Base-by-base conservation (phyloP, 2,113 vertebrate genomes). In the Astatoreochromis straeleni region DNA sequence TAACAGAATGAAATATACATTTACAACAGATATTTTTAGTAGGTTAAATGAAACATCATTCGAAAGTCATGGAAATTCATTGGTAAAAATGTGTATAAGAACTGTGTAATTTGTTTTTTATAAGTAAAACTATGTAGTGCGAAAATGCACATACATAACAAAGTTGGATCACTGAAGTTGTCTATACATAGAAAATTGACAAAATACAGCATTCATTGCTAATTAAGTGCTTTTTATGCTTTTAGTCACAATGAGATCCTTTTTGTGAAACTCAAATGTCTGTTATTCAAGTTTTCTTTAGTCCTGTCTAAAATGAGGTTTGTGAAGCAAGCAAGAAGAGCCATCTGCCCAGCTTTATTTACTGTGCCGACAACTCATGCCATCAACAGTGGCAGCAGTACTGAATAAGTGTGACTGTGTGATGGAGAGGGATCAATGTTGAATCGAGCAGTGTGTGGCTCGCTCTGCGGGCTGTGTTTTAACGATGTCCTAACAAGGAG, bases 351-450 rank as follows among this genome's bases (percentile, higher is more conserved):
- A 24, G 80, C 84, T 81, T 85, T 70, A 54, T 80, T 82, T 31
- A 54, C 73, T 29, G 79, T 31, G 83, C 53, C 29, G 40, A 63
- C 21, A 60, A 57, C 83, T 87, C 80, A 55, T 79, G 87, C 80
- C 54, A 21, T 78, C 78, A 24, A 57, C 82, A 40, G 78, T 58
- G 70, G 84, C 49, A 84, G 88, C 81, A 31, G 65, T 8, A 83
- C 83, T 53, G 85, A 86, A 84, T 38, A 86, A 86, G 81, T 81
- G 81, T 63, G 84, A 81, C 57, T 73, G 58, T n/a, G 75, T 86
- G 83, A 85, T 80, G 80, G 79, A 87, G 83, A 83, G 73, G 78
- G 88, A 88, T 90, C 90, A 87, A 89, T 89, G 81, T 83, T 65
- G 83, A 84, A 85, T 85, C 3, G 35, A 87, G 85, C 80, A 38